Evolutionary conservation across 2,888 invertebrate species (phyloP).

Genomic region (Drosophila imparisetae): DNA sequence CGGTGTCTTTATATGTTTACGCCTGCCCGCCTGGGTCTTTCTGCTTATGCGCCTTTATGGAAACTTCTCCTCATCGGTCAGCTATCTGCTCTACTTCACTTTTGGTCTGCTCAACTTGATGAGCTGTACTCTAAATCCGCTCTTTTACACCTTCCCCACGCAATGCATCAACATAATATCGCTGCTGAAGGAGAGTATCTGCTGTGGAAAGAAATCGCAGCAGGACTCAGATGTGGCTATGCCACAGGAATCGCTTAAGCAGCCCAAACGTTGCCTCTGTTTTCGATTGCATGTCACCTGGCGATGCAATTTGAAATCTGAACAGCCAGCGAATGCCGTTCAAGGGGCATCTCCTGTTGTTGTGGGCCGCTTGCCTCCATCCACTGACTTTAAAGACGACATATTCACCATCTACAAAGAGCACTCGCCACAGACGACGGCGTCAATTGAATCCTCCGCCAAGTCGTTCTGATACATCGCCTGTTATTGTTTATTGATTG

Average conservation of each 20-base stretch:
- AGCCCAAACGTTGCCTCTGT: slow-evolving; percentile 17
- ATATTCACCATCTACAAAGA: slow-evolving; percentile 40
- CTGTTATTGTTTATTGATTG: slow-evolving; percentile 42
- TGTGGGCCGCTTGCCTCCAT: slow-evolving; percentile 24
- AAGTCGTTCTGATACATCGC: slow-evolving; percentile 29
- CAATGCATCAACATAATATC: slow-evolving; percentile 83
- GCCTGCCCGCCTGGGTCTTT: slow-evolving; percentile 86
- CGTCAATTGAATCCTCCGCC: slow-evolving; percentile 51
- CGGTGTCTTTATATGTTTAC: slow-evolving; percentile 86
- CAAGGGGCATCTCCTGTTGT: slow-evolving; percentile 11
- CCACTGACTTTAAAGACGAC: slow-evolving; percentile 24
- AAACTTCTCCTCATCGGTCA: slow-evolving; percentile 64
- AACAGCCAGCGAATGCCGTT: background rate
- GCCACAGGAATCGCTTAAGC: slow-evolving; percentile 37
- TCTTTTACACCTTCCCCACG: slow-evolving; percentile 87
- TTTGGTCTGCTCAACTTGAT: slow-evolving; percentile 86
- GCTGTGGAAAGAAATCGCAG: slow-evolving; percentile 18
- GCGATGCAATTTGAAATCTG: slow-evolving; percentile 38
- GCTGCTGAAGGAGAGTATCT: slow-evolving; percentile 37
- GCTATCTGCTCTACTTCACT: slow-evolving; percentile 86
- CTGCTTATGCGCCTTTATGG: slow-evolving; percentile 85
- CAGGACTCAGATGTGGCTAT: slow-evolving; percentile 30
- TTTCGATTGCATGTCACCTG: slow-evolving; percentile 43
- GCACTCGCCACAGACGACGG: slow-evolving; percentile 30
- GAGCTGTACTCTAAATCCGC: slow-evolving; percentile 87